Percentiles rank a stretch among this genome's conserved stretches.
Evolutionary conservation across 2,113 vertebrate species (phyloP).

Genomic region (Bathybates hornii): DNA sequence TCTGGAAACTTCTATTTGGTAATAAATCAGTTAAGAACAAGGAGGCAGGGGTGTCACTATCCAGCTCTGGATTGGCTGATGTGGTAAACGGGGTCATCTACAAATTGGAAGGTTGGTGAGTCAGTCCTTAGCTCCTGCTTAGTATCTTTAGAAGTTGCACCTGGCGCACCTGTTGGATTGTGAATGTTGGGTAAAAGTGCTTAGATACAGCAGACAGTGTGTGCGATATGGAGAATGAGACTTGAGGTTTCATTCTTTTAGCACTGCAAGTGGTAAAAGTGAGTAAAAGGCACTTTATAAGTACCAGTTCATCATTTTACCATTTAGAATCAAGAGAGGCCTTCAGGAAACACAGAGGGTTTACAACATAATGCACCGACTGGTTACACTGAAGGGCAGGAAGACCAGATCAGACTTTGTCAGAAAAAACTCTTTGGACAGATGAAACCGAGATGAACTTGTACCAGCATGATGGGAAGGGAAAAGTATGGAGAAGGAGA

Average conservation of each 20-base stretch:
- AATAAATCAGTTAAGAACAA: background rate
- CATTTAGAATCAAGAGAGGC: background rate
- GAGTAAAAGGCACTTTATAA: background rate
- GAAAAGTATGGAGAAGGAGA: background rate
- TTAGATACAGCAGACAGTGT: background rate
- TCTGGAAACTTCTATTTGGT: background rate
- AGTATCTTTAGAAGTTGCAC: background rate
- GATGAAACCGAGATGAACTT: background rate
- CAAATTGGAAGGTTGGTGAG: background rate
- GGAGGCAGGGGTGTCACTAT: background rate
- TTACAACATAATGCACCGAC: background rate
- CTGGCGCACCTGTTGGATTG: background rate
- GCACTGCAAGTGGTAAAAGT: background rate
- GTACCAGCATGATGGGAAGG: background rate
- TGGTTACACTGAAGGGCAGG: background rate
- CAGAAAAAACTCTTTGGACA: background rate
- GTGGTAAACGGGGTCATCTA: background rate
- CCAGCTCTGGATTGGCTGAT: background rate
- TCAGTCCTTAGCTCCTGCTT: background rate
- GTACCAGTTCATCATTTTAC: background rate
- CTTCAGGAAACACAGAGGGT: background rate
- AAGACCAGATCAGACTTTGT: background rate
- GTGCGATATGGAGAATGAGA: background rate
- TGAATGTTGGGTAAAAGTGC: background rate
- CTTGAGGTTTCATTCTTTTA: background rate